These are phyloP conservation scores for Riparia riparia DNA, from an alignment of 2,113 vertebrate species.

Conservation along the genomic window DNA sequence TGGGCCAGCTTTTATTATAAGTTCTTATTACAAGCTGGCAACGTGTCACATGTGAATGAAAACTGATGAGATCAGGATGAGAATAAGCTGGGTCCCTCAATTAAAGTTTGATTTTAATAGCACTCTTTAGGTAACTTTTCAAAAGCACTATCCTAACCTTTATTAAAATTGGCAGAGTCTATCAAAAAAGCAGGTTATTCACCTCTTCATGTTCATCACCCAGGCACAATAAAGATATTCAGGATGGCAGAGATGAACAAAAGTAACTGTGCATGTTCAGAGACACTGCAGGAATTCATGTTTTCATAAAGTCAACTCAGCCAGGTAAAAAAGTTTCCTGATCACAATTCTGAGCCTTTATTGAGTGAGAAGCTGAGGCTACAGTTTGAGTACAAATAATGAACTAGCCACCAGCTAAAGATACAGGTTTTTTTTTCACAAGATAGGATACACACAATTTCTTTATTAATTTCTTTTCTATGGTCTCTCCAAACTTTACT, in stretches of 20 bases:
- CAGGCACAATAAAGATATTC: not conserved
- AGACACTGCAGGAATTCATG: not conserved
- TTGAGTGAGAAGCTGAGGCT: not conserved
- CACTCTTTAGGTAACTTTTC: not conserved
- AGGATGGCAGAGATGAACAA: not conserved
- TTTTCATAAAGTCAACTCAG: not conserved
- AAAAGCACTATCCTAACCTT: conserved; percentile 5
- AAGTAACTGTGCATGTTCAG: not conserved
- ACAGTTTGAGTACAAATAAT: not conserved
- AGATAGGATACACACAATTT: not conserved
- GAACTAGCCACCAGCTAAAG: not conserved
- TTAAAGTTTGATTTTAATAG: conserved; percentile 21
- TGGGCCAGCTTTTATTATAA: conserved; percentile 37
- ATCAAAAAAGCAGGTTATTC: not conserved
- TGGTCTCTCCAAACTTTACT: not conserved
- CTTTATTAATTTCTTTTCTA: not conserved
- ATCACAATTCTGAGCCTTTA: not conserved
- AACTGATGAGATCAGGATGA: conserved; percentile 35
- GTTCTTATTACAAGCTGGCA: conserved; percentile 43
- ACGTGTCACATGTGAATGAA: not conserved
- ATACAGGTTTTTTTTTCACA: not conserved
- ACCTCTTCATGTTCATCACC: not conserved
- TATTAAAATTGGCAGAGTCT: not conserved
- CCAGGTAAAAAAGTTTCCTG: not conserved
- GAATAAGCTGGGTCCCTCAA: not conserved